Evolutionary conservation across 2,888 invertebrate species (phyloP), one percentile per base, ranked within the genome.

Genomic region (Leptinotarsa peninsularis): DNA sequence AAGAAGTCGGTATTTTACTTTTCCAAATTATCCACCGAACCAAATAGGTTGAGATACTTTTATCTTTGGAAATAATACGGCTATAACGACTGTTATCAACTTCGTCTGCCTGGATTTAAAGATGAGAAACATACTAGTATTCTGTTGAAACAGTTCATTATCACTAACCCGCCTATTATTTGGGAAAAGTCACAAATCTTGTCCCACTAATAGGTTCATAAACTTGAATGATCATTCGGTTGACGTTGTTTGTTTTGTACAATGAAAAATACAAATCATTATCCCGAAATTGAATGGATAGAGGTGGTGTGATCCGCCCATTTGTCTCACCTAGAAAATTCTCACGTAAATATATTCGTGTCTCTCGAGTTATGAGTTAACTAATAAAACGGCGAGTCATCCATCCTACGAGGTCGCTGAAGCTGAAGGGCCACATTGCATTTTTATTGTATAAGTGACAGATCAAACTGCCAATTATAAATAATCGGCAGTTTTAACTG

Each of bases 241-340:
- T 58, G 49, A 58, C 68, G 72, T 72, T 76, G 75, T 76, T 76
- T 76, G 72, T 72, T 75, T 70, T 66, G 17, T 33, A 63, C 66
- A 52, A 58, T 71, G 66, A 74, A 49, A 49, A 70, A 27, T 56
- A 23, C 10, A 43, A 54, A 75, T 75, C 72, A 66, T 72, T 27
- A 67, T 72, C 72, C 70, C 54, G 58, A 56, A 49, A 43, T 69
- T 66, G 66, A 60, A 33, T 69, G 18, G 21, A 18, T 66, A 58
- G 49, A 76, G 75, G 75, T 72, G 75, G 43, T 23, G 43, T 66
- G 66, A 58, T 49, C 72, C 23, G 66, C 75, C 75, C 72, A 76
- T 76, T 72, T 49, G 72, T 76, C 72, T 76, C 75, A 76, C 75
- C 72, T 72, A 69, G 66, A 69, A 68, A 68, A 69, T 72, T 71